phyloP scores from a whole-genome alignment of 2,797 vertebrate genomes.

The Acrossocheilus fasciatus region DNA sequence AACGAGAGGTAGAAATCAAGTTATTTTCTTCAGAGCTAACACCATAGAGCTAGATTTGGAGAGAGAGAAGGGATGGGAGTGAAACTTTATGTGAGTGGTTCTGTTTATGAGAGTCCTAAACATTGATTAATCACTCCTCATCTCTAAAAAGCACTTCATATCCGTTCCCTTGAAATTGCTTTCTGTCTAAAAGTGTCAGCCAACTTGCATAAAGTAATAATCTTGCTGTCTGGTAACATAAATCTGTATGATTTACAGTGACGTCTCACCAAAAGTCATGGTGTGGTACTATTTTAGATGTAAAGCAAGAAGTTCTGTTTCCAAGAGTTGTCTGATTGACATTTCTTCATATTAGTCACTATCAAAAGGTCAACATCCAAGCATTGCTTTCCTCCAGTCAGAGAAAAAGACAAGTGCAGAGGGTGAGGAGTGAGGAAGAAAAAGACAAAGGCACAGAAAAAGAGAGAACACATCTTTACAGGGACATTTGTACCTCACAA shows the following conservation, averaged over 20 bases:
- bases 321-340: background rate
- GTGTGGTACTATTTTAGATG: conserved; percentile 21
- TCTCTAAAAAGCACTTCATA: conserved; percentile 36
- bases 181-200: conserved; percentile 10
- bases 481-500: background rate
- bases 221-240: conserved; percentile 40
- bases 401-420: conserved; percentile 3
- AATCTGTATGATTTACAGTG: conserved; percentile 6
- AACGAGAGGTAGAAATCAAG: conserved; percentile 4
- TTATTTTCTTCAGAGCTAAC: background rate
- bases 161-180: conserved; percentile 26
- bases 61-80: background rate
- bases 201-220: conserved; percentile 33
- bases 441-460: background rate
- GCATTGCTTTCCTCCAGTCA: background rate
- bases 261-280: background rate
- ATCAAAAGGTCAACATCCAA: conserved; percentile 16
- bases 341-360: background rate
- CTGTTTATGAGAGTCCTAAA: conserved; percentile 22
- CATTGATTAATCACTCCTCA: conserved; percentile 28
- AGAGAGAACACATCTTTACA: background rate
- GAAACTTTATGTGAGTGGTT: conserved; percentile 10
- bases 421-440: background rate
- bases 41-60: background rate
- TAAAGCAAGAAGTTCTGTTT: background rate